Base-by-base conservation (phyloP, 2,888 invertebrate genomes). In the Azorinus chamasolen region DNA sequence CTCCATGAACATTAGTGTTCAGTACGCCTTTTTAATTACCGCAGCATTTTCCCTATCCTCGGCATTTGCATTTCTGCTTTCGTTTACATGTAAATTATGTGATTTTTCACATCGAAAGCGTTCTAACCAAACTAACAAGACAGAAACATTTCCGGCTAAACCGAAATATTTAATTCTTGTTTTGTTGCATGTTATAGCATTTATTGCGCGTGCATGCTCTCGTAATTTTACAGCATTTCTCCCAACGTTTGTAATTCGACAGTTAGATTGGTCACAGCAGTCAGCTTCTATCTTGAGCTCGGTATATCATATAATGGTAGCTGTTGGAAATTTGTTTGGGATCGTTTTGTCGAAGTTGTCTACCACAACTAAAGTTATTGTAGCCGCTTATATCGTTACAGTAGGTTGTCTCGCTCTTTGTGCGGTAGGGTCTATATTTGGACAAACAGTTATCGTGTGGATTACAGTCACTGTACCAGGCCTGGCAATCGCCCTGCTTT, bases 401-500 rank as follows among this genome's bases (percentile, higher is more conserved):
- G 24, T 65, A 1, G n/a, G 57, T 1, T 32, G 66, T 3, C 39
- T 80, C 12, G n/a, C 59, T 2, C 65, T 58, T 0, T 39, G 80
- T n/a, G 70, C 70, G 22, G 10, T 84, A 0, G 61, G 77, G 8
- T 62, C 76, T 22, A 16, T 57, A 2, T 78, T 59, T 32, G 59
- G 22, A 22, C 48, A 65, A n/a, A 54, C 58, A 10, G 53, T 62
- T 4, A 64, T 79, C 0, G 54, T 76, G n/a, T 81, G 79, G 80
- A 57, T 80, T 10, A 51, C 63, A 18, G 51, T 83, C 12, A 63
- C 66, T 6, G 22, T 71, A 5, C 61, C 61, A 18, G 85, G 85
- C 25, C 27, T 80, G 5, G 59, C 82, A 3, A 78, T 75, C 53
- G 75, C 83, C 18, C 63, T 69, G 27, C 68, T 81, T 2, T 66